Evolutionary conservation across 2,113 vertebrate species (phyloP), one percentile per base, ranked within the genome.

Genomic region (Carassius gibelio): DNA sequence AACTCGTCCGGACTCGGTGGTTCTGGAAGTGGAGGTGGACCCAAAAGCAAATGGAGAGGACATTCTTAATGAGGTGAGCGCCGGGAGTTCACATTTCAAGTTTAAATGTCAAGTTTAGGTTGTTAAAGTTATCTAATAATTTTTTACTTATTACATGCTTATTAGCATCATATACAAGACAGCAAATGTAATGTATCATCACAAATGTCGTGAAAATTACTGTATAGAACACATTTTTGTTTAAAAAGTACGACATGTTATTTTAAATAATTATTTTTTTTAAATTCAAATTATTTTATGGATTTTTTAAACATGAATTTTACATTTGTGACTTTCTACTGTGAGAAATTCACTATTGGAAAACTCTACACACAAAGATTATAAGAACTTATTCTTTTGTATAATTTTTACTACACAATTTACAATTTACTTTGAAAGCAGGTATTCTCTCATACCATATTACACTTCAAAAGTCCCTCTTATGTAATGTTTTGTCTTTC

Each of bases 21-120:
- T 95, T 90, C 95, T 96, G 95, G 96, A 96, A 91, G 95, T 96
- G 90, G 95, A 96, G 88, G 94, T 95, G 45, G 95, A 96, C 90
- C 88, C 94, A 76, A 96, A 95, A 89, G 95, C 95, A 62, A 95
- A 95, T 89, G 95, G 95, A 91, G 95, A 96, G 87, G 95, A 96
- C 88, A 96, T 95, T 76, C 94, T 96, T 85, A 93, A 94, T 89
- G 95, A 96, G 94, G 95, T 96, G 91, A 52, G 15, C 23, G 30
- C 17, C 45, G 4, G 57, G 38, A 59, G 74, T 57, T 23, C 45
- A 8, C 13, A 11, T 59, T 59, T 61, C 8, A 61, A n/a, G 8
- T 61, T n/a, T n/a, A 1, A 61, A 61, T 61, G 3, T n/a, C 0
- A 61, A 66, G 26, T 36, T 86, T 26, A 71, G 17, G 26, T 74